Evolutionary conservation across 2,797 vertebrate species (phyloP).

Genomic region (Chelmon rostratus): DNA sequence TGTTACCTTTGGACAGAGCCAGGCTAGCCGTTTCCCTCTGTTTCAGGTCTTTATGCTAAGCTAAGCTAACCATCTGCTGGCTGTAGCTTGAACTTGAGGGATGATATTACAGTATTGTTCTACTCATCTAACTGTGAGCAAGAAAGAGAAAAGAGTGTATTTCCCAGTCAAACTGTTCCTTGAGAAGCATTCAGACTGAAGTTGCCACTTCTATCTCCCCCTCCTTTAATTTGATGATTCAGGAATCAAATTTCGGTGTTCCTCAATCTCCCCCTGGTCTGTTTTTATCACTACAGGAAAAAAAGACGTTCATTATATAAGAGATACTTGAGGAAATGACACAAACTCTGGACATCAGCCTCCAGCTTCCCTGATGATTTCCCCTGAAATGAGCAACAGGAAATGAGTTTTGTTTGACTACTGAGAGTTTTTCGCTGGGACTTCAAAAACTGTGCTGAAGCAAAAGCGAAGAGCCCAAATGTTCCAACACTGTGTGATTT

Average conservation of each 20-base stretch:
- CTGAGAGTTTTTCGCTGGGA: background rate
- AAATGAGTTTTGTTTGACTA: conserved; percentile 10
- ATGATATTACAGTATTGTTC: no score
- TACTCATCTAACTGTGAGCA: no score
- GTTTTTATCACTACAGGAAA: background rate
- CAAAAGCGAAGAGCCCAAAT: background rate
- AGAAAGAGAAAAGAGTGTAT: no score
- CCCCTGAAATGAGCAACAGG: conserved; percentile 10
- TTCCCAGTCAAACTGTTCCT: no score
- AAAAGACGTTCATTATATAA: background rate
- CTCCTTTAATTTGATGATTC: background rate
- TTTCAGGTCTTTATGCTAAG: background rate
- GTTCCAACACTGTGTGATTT: background rate
- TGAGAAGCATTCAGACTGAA: no score
- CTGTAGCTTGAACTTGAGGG: background rate
- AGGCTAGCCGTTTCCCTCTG: background rate
- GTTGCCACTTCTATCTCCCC: no score
- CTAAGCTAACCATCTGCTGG: background rate
- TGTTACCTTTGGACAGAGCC: no score
- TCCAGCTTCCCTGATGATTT: background rate
- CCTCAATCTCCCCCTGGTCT: background rate
- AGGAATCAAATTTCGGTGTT: background rate
- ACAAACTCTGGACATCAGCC: background rate
- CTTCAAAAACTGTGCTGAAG: background rate
- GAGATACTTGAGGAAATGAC: background rate